Base-by-base conservation (phyloP, 2,888 invertebrate species). In the Monochamus alternatus region DNA sequence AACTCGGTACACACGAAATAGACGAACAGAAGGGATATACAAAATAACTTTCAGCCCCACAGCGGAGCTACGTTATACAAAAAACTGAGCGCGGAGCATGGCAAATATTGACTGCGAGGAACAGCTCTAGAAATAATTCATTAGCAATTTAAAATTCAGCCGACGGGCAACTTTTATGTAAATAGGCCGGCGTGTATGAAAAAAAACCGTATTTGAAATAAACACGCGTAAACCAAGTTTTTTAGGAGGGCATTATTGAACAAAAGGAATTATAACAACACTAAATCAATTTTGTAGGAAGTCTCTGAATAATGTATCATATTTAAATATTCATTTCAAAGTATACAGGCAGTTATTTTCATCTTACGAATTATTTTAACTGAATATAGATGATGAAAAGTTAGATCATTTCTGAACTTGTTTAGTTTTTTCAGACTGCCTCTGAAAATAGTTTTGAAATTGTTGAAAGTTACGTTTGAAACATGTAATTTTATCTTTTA, bases 21-120 rank as follows among this genome's bases (percentile, higher is more conserved):
- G 14, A 55, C n/a, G n/a, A 55, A 30, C n/a, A 64, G 44, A 62
- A 38, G 71, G 63, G 55, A 55, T 55, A 71, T n/a, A 63, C 62
- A 47, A 63, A 71, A 63, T 71, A 62, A 71, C 47, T 63, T 71
- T 63, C 52, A 63, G 38, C 59, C 63, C 63, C 71, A 43, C 44
- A 31, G 71, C 62, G 43, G 44, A n/a, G 14, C 30, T 63, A 22
- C 32, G 32, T 22, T 22, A 22, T 1, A 22, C 38, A 63, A 70
- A 59, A 59, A 69, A 44, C 59, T 60, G 52, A 22, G 31, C n/a
- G 14, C 12, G 9, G n/a, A 32, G 52, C 51, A 22, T 9, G 32
- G 55, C 66, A 66, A 52, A 66, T 38, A 52, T 66, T 12, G 66
- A 65, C 51, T 12, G 47, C 12, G 64, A 63, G 30, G 44, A 44